phyloP scores from a whole-genome alignment of 1,140 invertebrate species.

The Aphaenogaster floridana region DNA sequence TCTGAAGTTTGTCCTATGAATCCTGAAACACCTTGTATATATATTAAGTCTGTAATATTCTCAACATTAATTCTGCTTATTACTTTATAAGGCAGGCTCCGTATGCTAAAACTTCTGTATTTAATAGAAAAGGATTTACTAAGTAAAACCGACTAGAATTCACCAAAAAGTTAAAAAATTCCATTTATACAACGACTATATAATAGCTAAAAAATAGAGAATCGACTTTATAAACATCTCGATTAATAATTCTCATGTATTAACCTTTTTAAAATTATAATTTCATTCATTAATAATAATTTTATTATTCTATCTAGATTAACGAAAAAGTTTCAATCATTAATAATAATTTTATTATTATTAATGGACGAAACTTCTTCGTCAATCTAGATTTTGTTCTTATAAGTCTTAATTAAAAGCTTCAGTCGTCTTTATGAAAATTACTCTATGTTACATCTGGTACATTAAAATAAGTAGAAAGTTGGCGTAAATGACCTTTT shows the following conservation, averaged over 20 bases:
- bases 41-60: neutral
- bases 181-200: neutral
- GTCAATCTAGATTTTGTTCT: constrained; percentile 20
- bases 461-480: constrained; percentile 4
- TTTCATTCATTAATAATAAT: constrained; percentile 2
- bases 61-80: constrained; percentile 32
- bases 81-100: neutral
- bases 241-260: neutral
- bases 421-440: constrained; percentile 12
- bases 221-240: constrained; percentile 16
- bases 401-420: neutral
- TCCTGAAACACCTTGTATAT: no score
- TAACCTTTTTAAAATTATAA: neutral
- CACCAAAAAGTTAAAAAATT: constrained; percentile 23
- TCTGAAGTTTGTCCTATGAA: no score
- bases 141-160: constrained; percentile 35
- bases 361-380: neutral
- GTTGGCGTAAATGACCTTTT: neutral
- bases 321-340: neutral
- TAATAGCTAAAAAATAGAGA: constrained; percentile 17
- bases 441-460: neutral
- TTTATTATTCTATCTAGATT: no score
- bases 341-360: neutral
- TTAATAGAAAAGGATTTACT: constrained; percentile 17
- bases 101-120: neutral